A percentile compares a stretch with the other conserved stretches of the same genome.
phyloP scores from a whole-genome alignment of 2,797 vertebrate species.

The Mus caroli region DNA sequence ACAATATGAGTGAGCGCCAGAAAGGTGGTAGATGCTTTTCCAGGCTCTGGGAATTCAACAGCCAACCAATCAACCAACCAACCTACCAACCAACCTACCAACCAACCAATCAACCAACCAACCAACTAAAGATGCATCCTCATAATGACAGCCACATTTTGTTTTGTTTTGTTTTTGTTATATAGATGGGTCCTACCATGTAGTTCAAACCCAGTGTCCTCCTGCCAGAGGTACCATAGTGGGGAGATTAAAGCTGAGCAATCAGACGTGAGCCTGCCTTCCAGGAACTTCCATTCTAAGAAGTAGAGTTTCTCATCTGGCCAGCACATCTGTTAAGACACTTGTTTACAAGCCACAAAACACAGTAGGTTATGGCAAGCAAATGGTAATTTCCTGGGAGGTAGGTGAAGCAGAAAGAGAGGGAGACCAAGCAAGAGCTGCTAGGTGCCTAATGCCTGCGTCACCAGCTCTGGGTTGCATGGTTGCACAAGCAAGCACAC shows the following conservation, averaged over 20 bases:
- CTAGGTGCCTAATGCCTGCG: background rate
- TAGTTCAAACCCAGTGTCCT: background rate
- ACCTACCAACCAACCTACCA: background rate
- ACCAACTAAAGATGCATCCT: background rate
- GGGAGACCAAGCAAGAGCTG: background rate
- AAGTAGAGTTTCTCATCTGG: rapidly evolving
- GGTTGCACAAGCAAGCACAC: background rate
- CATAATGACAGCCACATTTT: background rate
- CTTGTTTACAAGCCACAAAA: background rate
- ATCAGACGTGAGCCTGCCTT: background rate
- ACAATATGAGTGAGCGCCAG: background rate
- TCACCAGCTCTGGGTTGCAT: background rate
- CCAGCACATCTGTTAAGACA: background rate
- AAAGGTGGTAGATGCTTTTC: background rate
- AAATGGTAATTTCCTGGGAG: background rate
- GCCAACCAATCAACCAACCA: background rate
- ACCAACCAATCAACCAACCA: background rate
- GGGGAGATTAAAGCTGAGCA: background rate
- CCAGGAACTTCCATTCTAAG: background rate
- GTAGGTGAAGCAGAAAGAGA: background rate
- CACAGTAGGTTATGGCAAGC: background rate
- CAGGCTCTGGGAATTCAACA: background rate
- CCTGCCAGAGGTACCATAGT: background rate
- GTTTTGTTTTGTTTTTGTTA: background rate
- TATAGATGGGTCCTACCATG: background rate